Conservation (phyloP, 2,888 invertebrate species). For the Pyralis farinalis region DNA sequence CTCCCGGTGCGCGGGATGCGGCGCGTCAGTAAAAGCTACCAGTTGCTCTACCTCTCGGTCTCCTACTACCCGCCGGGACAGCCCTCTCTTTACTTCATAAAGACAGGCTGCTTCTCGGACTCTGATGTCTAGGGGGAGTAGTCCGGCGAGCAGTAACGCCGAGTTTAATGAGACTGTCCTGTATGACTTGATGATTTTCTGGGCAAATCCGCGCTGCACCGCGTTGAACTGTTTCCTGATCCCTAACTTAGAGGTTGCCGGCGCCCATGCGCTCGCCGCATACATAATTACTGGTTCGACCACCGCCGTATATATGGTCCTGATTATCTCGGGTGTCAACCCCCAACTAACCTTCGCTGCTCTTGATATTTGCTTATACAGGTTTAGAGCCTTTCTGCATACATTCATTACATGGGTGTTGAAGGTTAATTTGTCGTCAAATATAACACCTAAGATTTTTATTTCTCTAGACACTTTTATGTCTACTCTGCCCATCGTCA, state of each 20-base stretch:
- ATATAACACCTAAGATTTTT: background rate
- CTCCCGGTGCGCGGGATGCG: background rate
- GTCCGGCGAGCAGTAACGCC: background rate
- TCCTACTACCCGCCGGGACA: background rate
- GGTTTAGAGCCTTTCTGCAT: background rate
- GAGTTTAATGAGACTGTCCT: constrained; percentile 2
- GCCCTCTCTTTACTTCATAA: background rate
- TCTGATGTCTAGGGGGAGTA: constrained; percentile 14
- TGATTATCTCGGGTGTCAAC: background rate
- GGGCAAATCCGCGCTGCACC: constrained; percentile 7
- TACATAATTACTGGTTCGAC: background rate
- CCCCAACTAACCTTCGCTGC: background rate
- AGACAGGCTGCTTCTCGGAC: background rate
- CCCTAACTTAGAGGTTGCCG: background rate
- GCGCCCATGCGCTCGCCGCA: background rate
- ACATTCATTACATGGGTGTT: background rate
- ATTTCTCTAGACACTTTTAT: background rate
- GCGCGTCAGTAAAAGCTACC: background rate
- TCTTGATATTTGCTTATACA: background rate
- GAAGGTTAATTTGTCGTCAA: background rate
- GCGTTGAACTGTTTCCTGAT: background rate
- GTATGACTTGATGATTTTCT: background rate
- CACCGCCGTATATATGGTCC: background rate
- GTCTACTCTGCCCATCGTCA: background rate
- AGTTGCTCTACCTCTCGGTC: background rate